These are phyloP conservation scores for Boulengeromyrus knoepffleri DNA, from an alignment of 2,113 vertebrate species.

Conservation along the genomic window DNA sequence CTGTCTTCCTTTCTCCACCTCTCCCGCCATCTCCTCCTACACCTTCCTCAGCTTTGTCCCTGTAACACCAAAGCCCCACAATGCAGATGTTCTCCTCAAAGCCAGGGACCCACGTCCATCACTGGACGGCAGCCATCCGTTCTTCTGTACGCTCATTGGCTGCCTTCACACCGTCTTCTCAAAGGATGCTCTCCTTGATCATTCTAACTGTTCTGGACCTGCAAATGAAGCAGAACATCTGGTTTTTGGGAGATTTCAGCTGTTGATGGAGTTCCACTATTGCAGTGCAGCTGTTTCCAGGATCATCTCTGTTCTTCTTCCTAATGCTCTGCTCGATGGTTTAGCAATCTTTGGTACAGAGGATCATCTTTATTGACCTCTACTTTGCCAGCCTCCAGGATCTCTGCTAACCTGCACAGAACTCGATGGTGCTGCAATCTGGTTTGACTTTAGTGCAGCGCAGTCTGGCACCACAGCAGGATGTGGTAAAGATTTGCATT, in stretches of 20 bases:
- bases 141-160: background rate
- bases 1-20: background rate
- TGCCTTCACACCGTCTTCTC: background rate
- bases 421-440: background rate
- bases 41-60: background rate
- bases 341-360: background rate
- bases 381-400: background rate
- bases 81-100: background rate
- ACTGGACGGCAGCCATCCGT: background rate
- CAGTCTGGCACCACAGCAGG: background rate
- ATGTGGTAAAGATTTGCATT: background rate
- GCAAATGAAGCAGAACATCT: background rate
- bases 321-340: background rate
- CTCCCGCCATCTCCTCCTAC: background rate
- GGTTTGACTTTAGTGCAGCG: background rate
- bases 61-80: background rate
- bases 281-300: background rate
- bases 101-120: background rate
- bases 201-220: background rate
- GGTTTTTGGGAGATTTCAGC: background rate
- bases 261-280: background rate
- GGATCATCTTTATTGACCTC: background rate
- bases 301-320: background rate
- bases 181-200: background rate
- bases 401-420: background rate